Evolutionary conservation across 2,888 invertebrate species (phyloP).

Genomic region (Salticus scenicus): DNA sequence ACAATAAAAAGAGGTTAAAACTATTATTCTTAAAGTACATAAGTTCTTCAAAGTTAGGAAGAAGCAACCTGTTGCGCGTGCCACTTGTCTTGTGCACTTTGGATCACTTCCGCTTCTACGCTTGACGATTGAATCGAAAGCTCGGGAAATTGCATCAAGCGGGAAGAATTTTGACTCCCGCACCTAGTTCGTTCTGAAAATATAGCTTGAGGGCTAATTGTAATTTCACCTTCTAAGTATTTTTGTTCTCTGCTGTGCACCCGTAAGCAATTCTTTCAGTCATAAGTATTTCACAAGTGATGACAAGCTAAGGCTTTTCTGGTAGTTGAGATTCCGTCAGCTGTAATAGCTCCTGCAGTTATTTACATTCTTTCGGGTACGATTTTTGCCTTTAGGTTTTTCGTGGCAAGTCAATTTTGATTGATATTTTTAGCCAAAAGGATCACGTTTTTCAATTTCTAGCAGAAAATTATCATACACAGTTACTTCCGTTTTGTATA

Average conservation of each 20-base stretch:
- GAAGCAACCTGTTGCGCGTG: constrained; percentile 14
- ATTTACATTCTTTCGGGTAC: neutral
- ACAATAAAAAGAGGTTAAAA: no score
- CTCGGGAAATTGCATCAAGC: constrained; percentile 21
- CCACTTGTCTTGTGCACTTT: constrained; percentile 37
- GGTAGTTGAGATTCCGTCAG: neutral
- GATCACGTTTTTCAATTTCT: no score
- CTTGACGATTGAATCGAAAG: constrained; percentile 13
- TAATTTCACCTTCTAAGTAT: neutral
- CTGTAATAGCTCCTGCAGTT: neutral
- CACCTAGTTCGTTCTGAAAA: neutral
- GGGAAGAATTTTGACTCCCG: constrained; percentile 36
- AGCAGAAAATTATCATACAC: no score
- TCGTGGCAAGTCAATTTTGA: no score
- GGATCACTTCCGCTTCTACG: constrained; percentile 23
- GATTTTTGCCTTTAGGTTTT: neutral
- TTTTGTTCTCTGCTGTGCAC: neutral
- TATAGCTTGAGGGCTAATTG: neutral
- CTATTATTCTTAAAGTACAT: no score
- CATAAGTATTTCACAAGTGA: neutral
- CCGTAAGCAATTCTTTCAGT: neutral
- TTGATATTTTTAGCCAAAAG: no score
- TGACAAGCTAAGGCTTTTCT: neutral
- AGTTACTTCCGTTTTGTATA: no score
- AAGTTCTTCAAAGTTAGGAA: no score